Evolutionary conservation across 1,140 invertebrate species (phyloP).

Genomic region (Bombus pascuorum): DNA sequence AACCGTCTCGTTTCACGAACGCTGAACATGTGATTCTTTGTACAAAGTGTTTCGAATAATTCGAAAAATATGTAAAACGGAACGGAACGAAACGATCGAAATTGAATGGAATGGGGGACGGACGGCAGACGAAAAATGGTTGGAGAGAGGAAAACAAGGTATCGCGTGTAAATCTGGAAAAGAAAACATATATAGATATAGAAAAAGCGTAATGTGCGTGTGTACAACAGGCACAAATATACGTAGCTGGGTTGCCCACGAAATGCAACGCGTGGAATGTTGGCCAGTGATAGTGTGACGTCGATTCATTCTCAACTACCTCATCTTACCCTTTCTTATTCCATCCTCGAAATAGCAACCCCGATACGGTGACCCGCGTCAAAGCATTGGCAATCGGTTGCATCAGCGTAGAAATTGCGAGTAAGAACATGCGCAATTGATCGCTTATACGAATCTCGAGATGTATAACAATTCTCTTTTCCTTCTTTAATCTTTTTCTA

Average conservation of each 20-base stretch:
- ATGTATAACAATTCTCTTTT: too few relatives aligned
- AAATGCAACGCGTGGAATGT: slow-evolving; percentile 42
- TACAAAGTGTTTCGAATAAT: background rate
- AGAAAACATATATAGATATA: background rate
- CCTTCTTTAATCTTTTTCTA: background rate
- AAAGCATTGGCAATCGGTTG: slow-evolving; percentile 62
- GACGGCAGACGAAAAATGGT: background rate
- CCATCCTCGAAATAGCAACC: slow-evolving; percentile 70
- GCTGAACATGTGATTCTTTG: background rate
- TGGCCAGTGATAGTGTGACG: slow-evolving; percentile 4
- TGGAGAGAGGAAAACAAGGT: background rate
- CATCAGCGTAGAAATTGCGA: slow-evolving; percentile 25
- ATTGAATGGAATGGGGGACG: background rate
- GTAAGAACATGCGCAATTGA: background rate
- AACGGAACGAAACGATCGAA: background rate
- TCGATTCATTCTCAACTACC: slow-evolving; percentile 12
- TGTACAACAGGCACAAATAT: background rate
- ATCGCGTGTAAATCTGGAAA: background rate
- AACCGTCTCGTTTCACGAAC: background rate
- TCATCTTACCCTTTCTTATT: slow-evolving; percentile 1
- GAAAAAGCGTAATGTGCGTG: background rate
- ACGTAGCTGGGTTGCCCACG: background rate
- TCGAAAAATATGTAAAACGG: background rate
- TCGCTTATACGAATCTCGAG: background rate
- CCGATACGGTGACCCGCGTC: slow-evolving; percentile 68